Evolutionary conservation across 2,797 vertebrate genomes (phyloP).

Genomic region (Sebastes iracundus): DNA sequence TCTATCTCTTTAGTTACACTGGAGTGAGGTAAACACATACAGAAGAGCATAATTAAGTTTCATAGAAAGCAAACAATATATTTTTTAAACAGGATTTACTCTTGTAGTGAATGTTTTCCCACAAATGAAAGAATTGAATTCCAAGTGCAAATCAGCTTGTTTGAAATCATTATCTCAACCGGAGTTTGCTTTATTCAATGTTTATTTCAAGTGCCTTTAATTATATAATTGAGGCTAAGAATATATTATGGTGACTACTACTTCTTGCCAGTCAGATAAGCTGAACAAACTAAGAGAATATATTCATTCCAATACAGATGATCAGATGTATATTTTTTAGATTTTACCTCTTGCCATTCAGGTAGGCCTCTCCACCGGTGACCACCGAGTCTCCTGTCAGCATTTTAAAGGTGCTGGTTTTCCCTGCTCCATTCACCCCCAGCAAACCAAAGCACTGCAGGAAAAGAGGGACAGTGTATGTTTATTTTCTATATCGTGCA

Average conservation of each 20-base stretch:
- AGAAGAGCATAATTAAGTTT: neutral
- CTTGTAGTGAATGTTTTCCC: neutral
- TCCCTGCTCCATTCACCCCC: conserved; percentile 97
- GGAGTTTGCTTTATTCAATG: neutral
- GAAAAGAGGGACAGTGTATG: neutral
- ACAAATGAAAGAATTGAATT: neutral
- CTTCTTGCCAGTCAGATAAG: neutral
- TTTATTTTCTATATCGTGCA: neutral
- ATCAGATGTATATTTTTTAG: neutral
- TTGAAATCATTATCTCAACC: neutral
- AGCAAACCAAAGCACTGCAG: conserved; percentile 95
- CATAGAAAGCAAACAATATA: neutral
- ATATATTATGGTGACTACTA: neutral
- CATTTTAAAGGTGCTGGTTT: conserved; percentile 99
- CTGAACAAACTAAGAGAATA: neutral
- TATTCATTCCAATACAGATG: neutral
- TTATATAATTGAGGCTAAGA: neutral
- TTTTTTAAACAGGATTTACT: neutral
- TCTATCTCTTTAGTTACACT: conserved; percentile 92
- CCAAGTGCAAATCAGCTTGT: neutral
- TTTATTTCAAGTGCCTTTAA: neutral
- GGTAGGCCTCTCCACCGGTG: conserved; percentile 91
- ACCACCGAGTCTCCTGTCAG: conserved; percentile 90
- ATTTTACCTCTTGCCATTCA: conserved; percentile 92
- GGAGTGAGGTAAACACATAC: conserved; percentile 26